Evolutionary conservation across 2,888 invertebrate species (phyloP).

Genomic region (Perizoma flavofasciatum): DNA sequence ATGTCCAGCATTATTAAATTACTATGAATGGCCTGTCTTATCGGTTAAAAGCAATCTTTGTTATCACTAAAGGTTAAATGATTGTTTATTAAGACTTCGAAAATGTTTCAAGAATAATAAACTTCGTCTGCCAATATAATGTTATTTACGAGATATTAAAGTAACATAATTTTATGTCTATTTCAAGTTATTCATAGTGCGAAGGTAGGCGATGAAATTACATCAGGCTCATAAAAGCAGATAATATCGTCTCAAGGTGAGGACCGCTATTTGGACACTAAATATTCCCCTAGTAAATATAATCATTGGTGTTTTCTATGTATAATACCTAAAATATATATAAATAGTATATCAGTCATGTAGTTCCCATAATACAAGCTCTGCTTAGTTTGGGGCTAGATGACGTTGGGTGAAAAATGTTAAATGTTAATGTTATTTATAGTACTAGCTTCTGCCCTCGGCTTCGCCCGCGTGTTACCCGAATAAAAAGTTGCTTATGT

Average conservation of each 20-base stretch:
- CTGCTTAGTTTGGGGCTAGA: no score
- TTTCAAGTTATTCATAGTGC: slow-evolving; percentile 3
- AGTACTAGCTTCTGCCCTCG: no score
- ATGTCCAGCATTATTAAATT: no score
- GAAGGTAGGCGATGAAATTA: slow-evolving; percentile 2
- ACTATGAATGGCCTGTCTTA: not conserved
- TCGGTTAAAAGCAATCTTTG: not conserved
- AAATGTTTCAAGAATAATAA: no score
- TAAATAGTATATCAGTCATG: no score
- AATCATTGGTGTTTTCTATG: slow-evolving; percentile 2
- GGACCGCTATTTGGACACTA: slow-evolving; percentile 2
- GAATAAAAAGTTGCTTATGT: no score
- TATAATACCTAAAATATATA: not conserved
- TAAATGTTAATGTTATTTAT: no score
- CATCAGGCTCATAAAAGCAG: not conserved
- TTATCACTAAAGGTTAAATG: no score
- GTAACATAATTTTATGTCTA: not conserved
- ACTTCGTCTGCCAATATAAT: not conserved
- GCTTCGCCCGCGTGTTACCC: no score
- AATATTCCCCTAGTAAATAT: slow-evolving; percentile 2
- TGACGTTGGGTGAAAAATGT: no score
- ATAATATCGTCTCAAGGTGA: slow-evolving; percentile 4
- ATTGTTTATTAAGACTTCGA: no score
- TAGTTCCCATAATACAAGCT: no score
- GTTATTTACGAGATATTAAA: not conserved